Percentiles rank a stretch among this genome's conserved stretches.
Evolutionary conservation across 92 coral and sea anemone genomes (phyloP).

Genomic region (Zoanthus gigantus): DNA sequence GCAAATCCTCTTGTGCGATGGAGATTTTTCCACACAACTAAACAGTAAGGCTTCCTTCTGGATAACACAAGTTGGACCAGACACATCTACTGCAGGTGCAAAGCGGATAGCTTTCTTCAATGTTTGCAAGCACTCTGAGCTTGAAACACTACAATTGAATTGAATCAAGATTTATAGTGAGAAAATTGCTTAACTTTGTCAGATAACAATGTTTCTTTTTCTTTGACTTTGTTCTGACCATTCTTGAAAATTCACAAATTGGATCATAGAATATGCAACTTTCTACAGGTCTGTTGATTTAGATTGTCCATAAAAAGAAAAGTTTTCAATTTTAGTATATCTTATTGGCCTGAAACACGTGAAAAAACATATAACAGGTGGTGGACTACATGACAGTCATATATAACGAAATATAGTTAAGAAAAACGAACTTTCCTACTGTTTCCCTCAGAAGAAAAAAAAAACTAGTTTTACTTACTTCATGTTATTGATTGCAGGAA

Average conservation of each 20-base stretch:
- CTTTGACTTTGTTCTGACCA: background rate
- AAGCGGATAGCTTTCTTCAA: constrained; percentile 35
- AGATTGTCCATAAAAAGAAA: too few species aligned
- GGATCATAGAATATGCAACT: too few species aligned
- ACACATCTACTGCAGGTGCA: constrained; percentile 37
- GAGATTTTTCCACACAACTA: constrained; percentile 19
- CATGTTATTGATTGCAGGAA: constrained; percentile 34
- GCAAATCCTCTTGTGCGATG: constrained; percentile 32
- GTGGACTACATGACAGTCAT: too few species aligned
- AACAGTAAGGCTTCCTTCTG: constrained; percentile 47
- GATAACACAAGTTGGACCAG: constrained; percentile 14
- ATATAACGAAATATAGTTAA: too few species aligned
- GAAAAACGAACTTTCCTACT: too few species aligned
- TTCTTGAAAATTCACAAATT: too few species aligned
- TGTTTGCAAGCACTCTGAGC: constrained; percentile 5
- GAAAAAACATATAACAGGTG: too few species aligned
- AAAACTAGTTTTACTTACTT: constrained; percentile 11
- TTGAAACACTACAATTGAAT: constrained; percentile 18
- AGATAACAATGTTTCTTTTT: too few species aligned
- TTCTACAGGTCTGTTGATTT: too few species aligned
- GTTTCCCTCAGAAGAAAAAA: too few species aligned
- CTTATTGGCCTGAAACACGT: too few species aligned
- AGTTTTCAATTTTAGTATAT: too few species aligned
- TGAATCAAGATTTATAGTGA: background rate
- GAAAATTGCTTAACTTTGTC: background rate